Evolutionary conservation across 2,888 invertebrate species (phyloP).

Genomic region (Heliconius cydno): DNA sequence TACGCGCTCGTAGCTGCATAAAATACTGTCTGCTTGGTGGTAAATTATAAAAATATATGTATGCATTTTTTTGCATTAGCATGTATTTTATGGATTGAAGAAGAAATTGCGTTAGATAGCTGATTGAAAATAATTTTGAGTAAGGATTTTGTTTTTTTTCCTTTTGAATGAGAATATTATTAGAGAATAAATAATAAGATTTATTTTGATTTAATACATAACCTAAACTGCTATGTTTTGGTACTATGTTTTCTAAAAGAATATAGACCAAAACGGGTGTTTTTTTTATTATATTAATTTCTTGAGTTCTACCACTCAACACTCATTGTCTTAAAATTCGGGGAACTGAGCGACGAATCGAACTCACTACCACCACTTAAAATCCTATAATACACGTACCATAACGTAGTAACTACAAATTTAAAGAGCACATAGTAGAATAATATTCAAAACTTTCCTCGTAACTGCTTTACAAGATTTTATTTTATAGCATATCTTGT

Average conservation of each 20-base stretch:
- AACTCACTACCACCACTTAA: neutral
- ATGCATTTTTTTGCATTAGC: slow-evolving; percentile 2
- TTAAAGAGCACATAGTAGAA: slow-evolving; percentile 7
- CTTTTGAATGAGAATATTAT: neutral
- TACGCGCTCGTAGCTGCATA: slow-evolving; percentile 56
- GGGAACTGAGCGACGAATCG: neutral
- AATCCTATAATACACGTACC: no score
- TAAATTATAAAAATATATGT: slow-evolving; percentile 14
- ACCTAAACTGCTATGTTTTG: neutral
- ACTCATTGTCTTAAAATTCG: no score
- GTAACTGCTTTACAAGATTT: slow-evolving; percentile 19
- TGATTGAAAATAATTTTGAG: neutral
- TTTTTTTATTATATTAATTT: no score
- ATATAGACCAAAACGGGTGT: neutral
- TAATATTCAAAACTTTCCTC: slow-evolving; percentile 11
- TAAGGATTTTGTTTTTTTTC: neutral
- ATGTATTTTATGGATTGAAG: neutral
- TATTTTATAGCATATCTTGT: slow-evolving; percentile 23
- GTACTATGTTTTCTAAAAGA: neutral
- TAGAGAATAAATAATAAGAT: neutral
- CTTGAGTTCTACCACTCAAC: no score
- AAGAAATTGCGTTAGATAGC: neutral
- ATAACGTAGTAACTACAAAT: neutral
- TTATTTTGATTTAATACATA: no score
- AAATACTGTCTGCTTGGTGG: slow-evolving; percentile 60